Evolutionary conservation across 1,140 invertebrate species (phyloP), one percentile per base, ranked within the genome.

Genomic region (Leptopilina boulardi): DNA sequence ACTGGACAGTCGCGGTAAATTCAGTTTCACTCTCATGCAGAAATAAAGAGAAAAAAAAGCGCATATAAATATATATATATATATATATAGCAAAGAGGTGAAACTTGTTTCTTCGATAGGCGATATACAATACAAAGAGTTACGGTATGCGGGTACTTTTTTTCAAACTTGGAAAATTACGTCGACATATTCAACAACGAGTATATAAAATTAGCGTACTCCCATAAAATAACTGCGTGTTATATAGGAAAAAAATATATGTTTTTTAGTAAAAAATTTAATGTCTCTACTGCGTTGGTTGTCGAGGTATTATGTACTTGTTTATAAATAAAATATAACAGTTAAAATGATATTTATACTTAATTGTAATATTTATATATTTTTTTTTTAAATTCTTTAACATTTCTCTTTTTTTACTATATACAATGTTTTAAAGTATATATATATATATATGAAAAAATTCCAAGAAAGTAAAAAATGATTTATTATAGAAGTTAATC

Each of bases 21-120:
- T 66, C 59, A 66, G 26, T 66, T 66, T 66, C 59, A 66, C 59
- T 66, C 59, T 66, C 59, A n/a, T 30, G 59, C 11, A 30, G 59
- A 66, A 66, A 30, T 34, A 66, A 66, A 59, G 15, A 59, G 23
- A n/a, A n/a, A n/a, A n/a, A n/a, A n/a, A n/a, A n/a, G n/a, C n/a
- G n/a, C n/a, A n/a, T n/a, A n/a, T n/a, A n/a, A n/a, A n/a, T n/a
- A n/a, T n/a, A n/a, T n/a, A n/a, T n/a, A n/a, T n/a, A n/a, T n/a
- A n/a, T n/a, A n/a, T n/a, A n/a, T 3, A 59, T 38, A 30, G 13
- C 47, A 51, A 51, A n/a, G n/a, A 51, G 47, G 47, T 15, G 21
- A 66, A 66, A 66, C 26, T 30, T 30, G 59, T 66, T 66, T 66
- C 26, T 34, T 66, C 59, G 26, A 30, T 66, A 66, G 19, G 3